These are phyloP conservation scores for Nansenia antarctica DNA, from an alignment of 2,113 vertebrate genomes.

Conservation along the genomic window DNA sequence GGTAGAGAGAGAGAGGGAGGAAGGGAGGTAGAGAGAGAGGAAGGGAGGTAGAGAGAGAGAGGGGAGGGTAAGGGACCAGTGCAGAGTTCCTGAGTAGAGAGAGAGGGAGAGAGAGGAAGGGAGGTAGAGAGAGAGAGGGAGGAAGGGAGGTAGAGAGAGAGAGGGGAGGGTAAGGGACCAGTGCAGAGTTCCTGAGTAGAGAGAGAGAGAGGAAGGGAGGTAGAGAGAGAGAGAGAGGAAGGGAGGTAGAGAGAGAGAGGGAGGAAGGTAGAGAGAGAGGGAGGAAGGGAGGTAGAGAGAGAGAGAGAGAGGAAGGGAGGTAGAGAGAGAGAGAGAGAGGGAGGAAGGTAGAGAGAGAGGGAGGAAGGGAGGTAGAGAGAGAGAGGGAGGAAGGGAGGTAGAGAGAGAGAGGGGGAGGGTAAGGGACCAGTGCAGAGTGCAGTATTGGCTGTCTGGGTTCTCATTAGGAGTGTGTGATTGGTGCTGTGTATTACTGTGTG, in stretches of 20 bases:
- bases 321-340: not conserved
- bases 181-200: not conserved
- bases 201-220: slow-evolving; percentile 1
- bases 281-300: not conserved
- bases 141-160: not conserved
- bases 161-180: not conserved
- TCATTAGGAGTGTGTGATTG: not conserved
- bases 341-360: too few species aligned
- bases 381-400: not conserved
- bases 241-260: not conserved
- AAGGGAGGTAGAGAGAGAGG: too few species aligned
- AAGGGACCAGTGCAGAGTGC: too few species aligned
- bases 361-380: not conserved
- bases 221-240: slow-evolving; percentile 17
- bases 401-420: slow-evolving; percentile 6
- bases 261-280: too few species aligned
- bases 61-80: too few species aligned
- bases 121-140: not conserved
- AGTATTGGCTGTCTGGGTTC: not conserved
- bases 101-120: too few species aligned
- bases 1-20: too few species aligned
- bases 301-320: not conserved
- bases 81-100: too few species aligned
- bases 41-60: too few species aligned
- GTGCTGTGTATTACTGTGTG: slow-evolving; percentile 26